Evolutionary conservation across 2,888 invertebrate genomes (phyloP).

Genomic region (Vanessa cardui): DNA sequence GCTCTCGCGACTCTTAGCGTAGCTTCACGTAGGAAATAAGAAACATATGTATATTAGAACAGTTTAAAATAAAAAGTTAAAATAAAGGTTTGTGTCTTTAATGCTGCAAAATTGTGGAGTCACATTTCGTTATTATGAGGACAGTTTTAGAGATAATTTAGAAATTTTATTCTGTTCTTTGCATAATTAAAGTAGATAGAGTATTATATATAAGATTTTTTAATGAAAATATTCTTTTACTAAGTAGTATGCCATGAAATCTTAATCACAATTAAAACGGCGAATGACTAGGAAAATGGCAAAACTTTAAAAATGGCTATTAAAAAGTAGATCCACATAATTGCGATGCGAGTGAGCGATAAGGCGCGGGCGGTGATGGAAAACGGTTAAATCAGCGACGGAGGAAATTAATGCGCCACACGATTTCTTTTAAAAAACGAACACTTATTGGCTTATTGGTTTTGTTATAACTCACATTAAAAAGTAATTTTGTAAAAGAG

Average conservation of each 20-base stretch:
- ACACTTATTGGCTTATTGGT: conserved; percentile 4
- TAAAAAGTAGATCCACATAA: conserved; percentile 37
- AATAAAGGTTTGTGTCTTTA: too few species aligned
- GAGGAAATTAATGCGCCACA: conserved; percentile 30
- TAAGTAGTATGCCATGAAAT: not conserved
- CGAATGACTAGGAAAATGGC: conserved; percentile 7
- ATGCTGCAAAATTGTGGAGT: too few species aligned
- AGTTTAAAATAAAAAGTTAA: conserved; percentile 19
- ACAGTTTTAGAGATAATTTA: too few species aligned
- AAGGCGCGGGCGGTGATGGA: conserved; percentile 40
- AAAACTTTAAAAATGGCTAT: conserved; percentile 15
- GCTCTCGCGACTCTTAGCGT: conserved; percentile 16
- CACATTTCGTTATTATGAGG: too few species aligned
- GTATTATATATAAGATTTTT: not conserved
- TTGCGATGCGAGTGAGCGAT: conserved; percentile 44
- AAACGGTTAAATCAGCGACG: conserved; percentile 31
- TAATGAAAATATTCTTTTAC: not conserved
- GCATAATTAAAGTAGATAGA: not conserved
- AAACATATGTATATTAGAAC: conserved; percentile 9
- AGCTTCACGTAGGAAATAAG: conserved; percentile 11
- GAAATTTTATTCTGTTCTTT: too few species aligned
- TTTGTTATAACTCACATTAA: not conserved
- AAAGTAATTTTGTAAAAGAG: not conserved
- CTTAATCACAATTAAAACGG: conserved; percentile 1
- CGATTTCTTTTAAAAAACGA: conserved; percentile 10